phyloP scores from a whole-genome alignment of 2,888 invertebrate genomes.

The Icerya purchasi region DNA sequence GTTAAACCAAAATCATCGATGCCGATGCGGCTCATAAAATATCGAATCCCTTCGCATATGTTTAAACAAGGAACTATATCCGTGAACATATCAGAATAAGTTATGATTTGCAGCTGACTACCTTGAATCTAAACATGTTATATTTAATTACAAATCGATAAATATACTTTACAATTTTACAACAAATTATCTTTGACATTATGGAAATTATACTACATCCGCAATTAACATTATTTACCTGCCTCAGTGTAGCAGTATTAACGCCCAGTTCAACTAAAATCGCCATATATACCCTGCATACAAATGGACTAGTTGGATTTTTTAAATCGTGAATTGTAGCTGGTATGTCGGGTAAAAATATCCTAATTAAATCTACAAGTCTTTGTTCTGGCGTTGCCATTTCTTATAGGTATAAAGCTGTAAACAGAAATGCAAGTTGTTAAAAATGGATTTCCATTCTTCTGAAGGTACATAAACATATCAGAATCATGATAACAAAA shows the following conservation, averaged over 20 bases:
- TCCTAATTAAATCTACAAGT: conserved; percentile 1
- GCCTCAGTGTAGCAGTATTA: not conserved
- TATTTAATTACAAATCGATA: not conserved
- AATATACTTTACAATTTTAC: too few species aligned
- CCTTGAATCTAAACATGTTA: conserved; percentile 8
- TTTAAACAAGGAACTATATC: conserved; percentile 8
- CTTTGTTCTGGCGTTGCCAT: conserved; percentile 3
- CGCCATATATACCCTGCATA: conserved; percentile 2
- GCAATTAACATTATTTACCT: conserved; percentile 3
- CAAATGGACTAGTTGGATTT: conserved; percentile 5
- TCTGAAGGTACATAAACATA: too few species aligned
- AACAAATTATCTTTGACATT: too few species aligned
- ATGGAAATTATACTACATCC: too few species aligned
- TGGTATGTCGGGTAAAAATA: conserved; percentile 6
- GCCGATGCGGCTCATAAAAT: conserved; percentile 3
- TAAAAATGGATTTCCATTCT: too few species aligned
- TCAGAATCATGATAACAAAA: too few species aligned
- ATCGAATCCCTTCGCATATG: conserved; percentile 5
- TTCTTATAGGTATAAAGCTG: too few species aligned
- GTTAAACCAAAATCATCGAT: conserved; percentile 7
- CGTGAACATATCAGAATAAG: conserved; percentile 10
- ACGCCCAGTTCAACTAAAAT: conserved; percentile 10
- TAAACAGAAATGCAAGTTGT: too few species aligned
- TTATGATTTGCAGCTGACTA: conserved; percentile 9
- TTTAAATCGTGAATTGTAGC: conserved; percentile 5